These are phyloP conservation scores for Marasmarcha lunaedactyla DNA, from an alignment of 2,888 invertebrate species.

Conservation along the genomic window DNA sequence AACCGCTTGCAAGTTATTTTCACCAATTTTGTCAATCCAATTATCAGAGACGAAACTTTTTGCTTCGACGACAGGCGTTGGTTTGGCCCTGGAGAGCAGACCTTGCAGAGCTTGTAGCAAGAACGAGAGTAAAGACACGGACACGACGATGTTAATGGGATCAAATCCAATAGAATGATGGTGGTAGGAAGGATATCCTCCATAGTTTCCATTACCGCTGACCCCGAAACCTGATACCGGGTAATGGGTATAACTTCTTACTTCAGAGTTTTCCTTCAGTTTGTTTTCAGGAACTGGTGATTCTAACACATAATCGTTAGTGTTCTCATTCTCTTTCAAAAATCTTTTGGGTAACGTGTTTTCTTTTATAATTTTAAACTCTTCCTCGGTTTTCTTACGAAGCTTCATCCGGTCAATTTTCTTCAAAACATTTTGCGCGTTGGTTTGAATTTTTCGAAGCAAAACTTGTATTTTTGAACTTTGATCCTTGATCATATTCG, in stretches of 20 bases:
- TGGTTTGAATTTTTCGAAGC: slow-evolving; percentile 46
- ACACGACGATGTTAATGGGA: slow-evolving; percentile 60
- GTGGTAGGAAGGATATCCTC: slow-evolving; percentile 37
- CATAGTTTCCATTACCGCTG: slow-evolving; percentile 38
- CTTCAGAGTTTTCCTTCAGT: slow-evolving; percentile 5
- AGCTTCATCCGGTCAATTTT: slow-evolving; percentile 41
- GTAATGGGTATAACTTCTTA: slow-evolving; percentile 43
- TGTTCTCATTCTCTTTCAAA: slow-evolving; percentile 10
- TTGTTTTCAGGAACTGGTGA: slow-evolving; percentile 28
- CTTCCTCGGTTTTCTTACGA: slow-evolving; percentile 12
- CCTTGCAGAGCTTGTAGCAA: slow-evolving; percentile 58
- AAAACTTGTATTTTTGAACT: slow-evolving; percentile 45
- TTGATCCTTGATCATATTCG: slow-evolving; percentile 48
- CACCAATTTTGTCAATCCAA: slow-evolving; percentile 4
- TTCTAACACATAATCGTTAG: slow-evolving; percentile 35
- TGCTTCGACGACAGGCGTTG: slow-evolving; percentile 51
- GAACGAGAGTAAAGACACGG: slow-evolving; percentile 56
- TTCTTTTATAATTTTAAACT: slow-evolving; percentile 7
- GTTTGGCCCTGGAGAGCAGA: slow-evolving; percentile 39
- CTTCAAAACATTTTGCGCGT: slow-evolving; percentile 42
- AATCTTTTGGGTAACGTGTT: slow-evolving; percentile 4
- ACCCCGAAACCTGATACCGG: slow-evolving; percentile 39
- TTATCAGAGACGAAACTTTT: slow-evolving; percentile 25
- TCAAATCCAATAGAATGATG: slow-evolving; percentile 66
- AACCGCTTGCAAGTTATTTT: background rate